Conservation (phyloP, 2,888 invertebrate genomes). For the Machimus rusticus region DNA sequence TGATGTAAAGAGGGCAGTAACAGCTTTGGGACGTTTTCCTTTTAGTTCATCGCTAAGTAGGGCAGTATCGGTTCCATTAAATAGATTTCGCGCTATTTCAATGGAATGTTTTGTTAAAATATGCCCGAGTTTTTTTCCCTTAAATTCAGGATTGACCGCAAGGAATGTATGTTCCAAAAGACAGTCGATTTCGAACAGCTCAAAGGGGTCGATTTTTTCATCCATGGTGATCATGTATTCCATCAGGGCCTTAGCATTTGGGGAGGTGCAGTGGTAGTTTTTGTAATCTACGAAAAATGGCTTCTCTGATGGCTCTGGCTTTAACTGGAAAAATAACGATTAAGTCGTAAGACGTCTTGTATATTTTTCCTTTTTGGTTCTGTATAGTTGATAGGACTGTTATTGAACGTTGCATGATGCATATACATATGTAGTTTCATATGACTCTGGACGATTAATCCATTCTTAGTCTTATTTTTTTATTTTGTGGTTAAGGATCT, state of each 20-base stretch:
- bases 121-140: constrained; percentile 65
- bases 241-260: constrained; percentile 68
- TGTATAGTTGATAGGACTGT: too few relatives aligned
- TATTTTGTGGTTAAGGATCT: too few relatives aligned
- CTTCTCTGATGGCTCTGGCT: constrained; percentile 55
- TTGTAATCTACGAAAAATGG: constrained; percentile 57
- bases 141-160: constrained; percentile 66
- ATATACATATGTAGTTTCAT: too few relatives aligned
- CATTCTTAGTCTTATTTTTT: too few relatives aligned
- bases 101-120: constrained; percentile 66
- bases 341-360: not conserved
- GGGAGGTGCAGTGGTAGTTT: constrained; percentile 65
- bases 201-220: constrained; percentile 68
- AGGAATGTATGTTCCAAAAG: constrained; percentile 75
- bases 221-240: constrained; percentile 74
- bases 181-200: constrained; percentile 69
- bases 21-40: constrained; percentile 56
- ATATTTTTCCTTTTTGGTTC: not conserved
- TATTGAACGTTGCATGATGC: too few relatives aligned
- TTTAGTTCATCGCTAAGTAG: constrained; percentile 52
- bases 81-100: constrained; percentile 64
- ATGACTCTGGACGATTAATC: too few relatives aligned
- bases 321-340: not conserved
- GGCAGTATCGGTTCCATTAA: constrained; percentile 63
- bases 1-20: constrained; percentile 70